phyloP scores from a whole-genome alignment of 2,113 vertebrate genomes.

The Hydropotes inermis region DNA sequence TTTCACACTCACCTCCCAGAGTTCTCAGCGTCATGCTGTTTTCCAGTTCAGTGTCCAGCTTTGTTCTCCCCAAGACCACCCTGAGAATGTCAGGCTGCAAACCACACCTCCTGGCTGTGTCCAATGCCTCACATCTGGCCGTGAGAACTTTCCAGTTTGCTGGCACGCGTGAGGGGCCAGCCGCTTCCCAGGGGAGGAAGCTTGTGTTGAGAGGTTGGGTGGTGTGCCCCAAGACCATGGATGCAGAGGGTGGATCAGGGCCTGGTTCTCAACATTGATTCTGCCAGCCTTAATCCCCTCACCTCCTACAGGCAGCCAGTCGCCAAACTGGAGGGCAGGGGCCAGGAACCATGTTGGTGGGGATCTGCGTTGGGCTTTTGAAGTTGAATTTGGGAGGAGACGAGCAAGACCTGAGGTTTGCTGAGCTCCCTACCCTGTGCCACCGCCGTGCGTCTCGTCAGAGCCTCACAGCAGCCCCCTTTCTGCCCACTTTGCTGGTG shows the following conservation, averaged over 20 bases:
- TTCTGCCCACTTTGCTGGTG: not conserved
- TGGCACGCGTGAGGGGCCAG: not conserved
- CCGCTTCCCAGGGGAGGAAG: not conserved
- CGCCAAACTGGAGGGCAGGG: not conserved
- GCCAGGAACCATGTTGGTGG: not conserved
- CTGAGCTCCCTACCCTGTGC: not conserved
- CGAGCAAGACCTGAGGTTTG: not conserved
- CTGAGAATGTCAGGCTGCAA: not conserved
- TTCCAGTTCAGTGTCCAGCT: not conserved
- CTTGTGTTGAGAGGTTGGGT: not conserved
- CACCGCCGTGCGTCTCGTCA: fast-evolving
- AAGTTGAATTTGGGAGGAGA: not conserved
- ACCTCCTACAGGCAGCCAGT: not conserved
- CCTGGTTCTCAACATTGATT: not conserved
- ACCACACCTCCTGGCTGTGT: fast-evolving
- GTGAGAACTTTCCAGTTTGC: not conserved
- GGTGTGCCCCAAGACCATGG: not conserved
- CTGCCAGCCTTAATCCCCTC: not conserved
- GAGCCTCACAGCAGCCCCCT: not conserved
- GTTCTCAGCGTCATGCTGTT: not conserved
- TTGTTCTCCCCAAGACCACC: not conserved
- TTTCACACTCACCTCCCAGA: not conserved
- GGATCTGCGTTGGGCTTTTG: not conserved
- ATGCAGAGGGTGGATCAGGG: not conserved
- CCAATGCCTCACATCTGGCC: not conserved